These are phyloP conservation scores for Sphaerophoria taeniata DNA, from an alignment of 2,888 invertebrate species.

Conservation along the genomic window DNA sequence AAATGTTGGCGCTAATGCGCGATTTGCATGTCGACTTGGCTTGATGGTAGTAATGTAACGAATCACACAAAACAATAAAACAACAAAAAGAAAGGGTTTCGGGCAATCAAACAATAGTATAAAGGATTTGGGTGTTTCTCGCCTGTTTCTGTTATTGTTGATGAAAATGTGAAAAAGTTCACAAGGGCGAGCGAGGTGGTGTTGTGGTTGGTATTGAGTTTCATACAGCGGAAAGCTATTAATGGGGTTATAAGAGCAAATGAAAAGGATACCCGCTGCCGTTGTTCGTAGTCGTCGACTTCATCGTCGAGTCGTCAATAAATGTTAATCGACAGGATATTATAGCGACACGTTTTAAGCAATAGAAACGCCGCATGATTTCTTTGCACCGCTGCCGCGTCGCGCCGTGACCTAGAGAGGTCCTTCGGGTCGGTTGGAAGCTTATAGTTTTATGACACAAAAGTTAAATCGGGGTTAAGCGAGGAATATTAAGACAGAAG, in stretches of 20 bases:
- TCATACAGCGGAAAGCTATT: constrained; percentile 69
- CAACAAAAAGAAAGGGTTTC: constrained; percentile 38
- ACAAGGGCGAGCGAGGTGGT: not conserved
- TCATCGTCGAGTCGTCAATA: constrained; percentile 45
- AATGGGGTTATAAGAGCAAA: constrained; percentile 73
- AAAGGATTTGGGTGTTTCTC: constrained; percentile 52
- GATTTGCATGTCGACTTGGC: constrained; percentile 74
- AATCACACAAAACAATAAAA: constrained; percentile 69
- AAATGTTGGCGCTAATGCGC: constrained; percentile 75
- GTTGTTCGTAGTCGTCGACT: not conserved
- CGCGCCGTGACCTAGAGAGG: not conserved
- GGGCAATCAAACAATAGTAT: constrained; percentile 44
- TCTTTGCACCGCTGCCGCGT: too few relatives aligned
- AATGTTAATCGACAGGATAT: constrained; percentile 74
- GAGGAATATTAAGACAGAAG: constrained; percentile 26
- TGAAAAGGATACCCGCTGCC: constrained; percentile 67
- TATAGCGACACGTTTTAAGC: constrained; percentile 69
- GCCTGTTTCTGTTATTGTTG: too few relatives aligned
- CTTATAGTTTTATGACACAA: constrained; percentile 32
- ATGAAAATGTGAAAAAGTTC: too few relatives aligned
- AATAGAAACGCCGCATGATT: constrained; percentile 39
- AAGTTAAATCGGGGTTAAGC: constrained; percentile 60
- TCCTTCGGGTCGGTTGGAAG: not conserved
- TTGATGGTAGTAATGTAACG: constrained; percentile 55
- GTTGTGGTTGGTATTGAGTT: not conserved